Base-by-base conservation (phyloP, 2,113 vertebrate species). In the Coptodon rendalli region DNA sequence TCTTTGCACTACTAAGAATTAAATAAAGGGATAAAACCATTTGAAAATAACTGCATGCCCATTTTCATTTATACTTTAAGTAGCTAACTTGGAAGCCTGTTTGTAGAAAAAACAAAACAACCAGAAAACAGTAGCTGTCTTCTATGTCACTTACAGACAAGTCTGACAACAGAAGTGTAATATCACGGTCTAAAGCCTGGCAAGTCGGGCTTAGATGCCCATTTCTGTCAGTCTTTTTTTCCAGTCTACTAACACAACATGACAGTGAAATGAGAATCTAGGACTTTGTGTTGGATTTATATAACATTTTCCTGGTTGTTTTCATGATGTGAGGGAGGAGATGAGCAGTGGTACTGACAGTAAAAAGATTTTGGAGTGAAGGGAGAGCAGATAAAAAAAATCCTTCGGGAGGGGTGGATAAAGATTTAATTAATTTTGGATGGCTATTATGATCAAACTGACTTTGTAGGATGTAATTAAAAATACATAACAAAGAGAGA, bases 201-300 rank as follows among this genome's bases (percentile, higher is more conserved):
- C 50, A 80, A 86, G 81, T n/a, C 36, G 4, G 57, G 54, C 57
- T 57, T 38, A 80, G 40, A 89, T 87, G 89, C 45, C 57, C 79
- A 68, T 87, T 88, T 86, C 66, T 88, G 80, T 92, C 91, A 83
- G 80, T 89, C n/a, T 84, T 80, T 63, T 27, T 79, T 36, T 78
- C 54, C 83, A 68, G 54, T 87, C 73, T 86, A 38, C 73, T 89
- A 86, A 91, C 81, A 27, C 36, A 78, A 78, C 71, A 68, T 89
- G 87, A 87, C 81, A 89, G 86, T 31, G 43, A 87, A 84, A 68
- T 57, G 57, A 87, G 87, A 86, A 89, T 81, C 48, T 80, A 59
- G 81, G 78, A 71, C 79, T 85, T 66, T 83, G 54, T 76, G 68
- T n/a, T 87, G 45, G 83, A 86, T 86, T 91, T 88, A 90, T 87